Conservation (phyloP, 2,797 vertebrate genomes). For the Melanotaenia parkinsoni region DNA sequence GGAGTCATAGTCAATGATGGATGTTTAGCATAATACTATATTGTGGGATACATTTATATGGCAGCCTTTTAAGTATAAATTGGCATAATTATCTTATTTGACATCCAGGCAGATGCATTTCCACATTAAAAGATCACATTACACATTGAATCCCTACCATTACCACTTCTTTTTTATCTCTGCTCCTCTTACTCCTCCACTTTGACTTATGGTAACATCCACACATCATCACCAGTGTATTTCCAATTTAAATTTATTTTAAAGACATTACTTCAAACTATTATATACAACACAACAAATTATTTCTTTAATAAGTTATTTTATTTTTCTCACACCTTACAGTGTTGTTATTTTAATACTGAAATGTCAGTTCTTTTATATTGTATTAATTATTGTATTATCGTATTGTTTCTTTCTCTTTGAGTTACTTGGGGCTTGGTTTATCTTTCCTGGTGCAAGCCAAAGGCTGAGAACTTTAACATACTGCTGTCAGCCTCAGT, state of each 20-base stretch:
- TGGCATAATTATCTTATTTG: neutral
- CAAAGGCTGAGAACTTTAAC: neutral
- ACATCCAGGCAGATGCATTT: neutral
- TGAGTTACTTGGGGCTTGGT: neutral
- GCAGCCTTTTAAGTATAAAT: neutral
- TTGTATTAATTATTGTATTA: neutral
- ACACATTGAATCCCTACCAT: neutral
- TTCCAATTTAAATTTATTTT: no score
- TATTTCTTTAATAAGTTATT: neutral
- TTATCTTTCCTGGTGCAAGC: neutral
- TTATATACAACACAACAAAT: neutral
- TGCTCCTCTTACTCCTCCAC: neutral
- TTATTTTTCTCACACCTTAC: neutral
- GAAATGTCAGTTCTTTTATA: neutral
- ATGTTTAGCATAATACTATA: neutral
- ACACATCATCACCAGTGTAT: neutral
- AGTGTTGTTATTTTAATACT: neutral
- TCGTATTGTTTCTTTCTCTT: neutral
- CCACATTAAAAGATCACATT: neutral
- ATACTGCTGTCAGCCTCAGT: neutral
- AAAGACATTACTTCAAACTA: no score
- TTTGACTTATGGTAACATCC: neutral
- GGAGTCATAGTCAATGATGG: neutral
- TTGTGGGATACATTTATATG: neutral
- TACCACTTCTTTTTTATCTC: neutral